Conservation (phyloP, 1,140 invertebrate genomes). For the Drosophila rufa region DNA sequence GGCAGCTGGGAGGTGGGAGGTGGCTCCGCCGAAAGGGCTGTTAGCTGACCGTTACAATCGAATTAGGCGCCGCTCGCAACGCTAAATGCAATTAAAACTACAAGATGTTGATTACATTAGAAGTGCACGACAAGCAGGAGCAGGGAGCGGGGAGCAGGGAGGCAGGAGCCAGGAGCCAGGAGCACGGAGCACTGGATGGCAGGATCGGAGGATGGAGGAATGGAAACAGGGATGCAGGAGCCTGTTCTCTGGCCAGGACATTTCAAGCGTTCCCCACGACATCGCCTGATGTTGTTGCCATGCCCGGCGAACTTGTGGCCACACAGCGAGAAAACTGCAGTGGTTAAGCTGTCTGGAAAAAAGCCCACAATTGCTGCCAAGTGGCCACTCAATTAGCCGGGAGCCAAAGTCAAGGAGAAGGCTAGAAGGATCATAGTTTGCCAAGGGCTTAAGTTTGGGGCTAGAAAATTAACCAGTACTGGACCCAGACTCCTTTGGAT, state of each 20-base stretch:
- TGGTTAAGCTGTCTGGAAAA: neutral
- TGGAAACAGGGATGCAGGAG: neutral
- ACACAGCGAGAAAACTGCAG: constrained; percentile 15
- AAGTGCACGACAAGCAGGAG: constrained; percentile 68
- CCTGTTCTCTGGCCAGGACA: constrained; percentile 28
- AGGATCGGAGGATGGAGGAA: neutral
- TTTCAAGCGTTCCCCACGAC: constrained; percentile 38
- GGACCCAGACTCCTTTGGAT: neutral
- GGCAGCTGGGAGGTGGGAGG: neutral
- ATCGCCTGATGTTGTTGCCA: constrained; percentile 29
- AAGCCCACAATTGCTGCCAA: neutral
- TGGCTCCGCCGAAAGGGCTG: constrained; percentile 33
- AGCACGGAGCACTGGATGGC: constrained; percentile 21
- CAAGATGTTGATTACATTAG: constrained; percentile 82
- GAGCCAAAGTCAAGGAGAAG: constrained; percentile 1
- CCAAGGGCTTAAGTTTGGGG: neutral
- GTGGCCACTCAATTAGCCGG: constrained; percentile 10
- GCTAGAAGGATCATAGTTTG: neutral
- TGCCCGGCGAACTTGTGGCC: constrained; percentile 35
- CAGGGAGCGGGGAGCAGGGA: no score
- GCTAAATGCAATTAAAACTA: constrained; percentile 82
- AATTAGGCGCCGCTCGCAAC: constrained; percentile 78
- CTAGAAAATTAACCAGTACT: neutral
- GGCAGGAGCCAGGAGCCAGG: neutral
- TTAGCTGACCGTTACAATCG: constrained; percentile 79